phyloP scores from a whole-genome alignment of 2,888 invertebrate species.

The Tetropium fuscum region DNA sequence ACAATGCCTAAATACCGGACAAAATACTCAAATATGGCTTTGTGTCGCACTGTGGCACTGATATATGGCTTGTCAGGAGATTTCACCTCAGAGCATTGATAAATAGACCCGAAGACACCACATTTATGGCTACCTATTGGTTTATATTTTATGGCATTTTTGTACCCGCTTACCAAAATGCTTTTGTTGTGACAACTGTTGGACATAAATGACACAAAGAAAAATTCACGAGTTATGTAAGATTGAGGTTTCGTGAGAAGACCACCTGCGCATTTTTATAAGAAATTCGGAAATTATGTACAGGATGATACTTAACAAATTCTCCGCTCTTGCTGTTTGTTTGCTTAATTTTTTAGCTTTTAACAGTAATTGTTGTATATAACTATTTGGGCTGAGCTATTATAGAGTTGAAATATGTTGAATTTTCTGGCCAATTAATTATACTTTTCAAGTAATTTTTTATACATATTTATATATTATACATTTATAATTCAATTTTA shows the following conservation, averaged over 20 bases:
- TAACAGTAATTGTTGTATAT: no score
- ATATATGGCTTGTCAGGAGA: conserved; percentile 55
- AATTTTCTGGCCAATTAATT: no score
- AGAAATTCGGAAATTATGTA: conserved; percentile 4
- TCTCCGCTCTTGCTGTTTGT: no score
- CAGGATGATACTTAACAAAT: no score
- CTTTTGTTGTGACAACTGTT: conserved; percentile 49
- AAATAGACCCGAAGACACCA: conserved; percentile 48
- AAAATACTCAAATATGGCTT: conserved; percentile 56
- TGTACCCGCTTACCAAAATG: conserved; percentile 36
- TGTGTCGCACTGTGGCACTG: conserved; percentile 52
- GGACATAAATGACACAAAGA: conserved; percentile 34
- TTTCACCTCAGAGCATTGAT: conserved; percentile 43
- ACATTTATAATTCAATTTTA: no score
- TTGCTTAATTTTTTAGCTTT: no score
- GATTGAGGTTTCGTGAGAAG: conserved; percentile 28
- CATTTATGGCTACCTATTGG: conserved; percentile 34
- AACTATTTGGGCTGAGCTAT: no score
- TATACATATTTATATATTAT: no score
- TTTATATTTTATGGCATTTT: conserved; percentile 32
- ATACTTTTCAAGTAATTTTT: no score
- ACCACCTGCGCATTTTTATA: conserved; percentile 35
- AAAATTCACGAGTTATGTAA: conserved; percentile 33
- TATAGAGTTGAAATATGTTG: no score
- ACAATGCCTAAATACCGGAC: conserved; percentile 57